Conservation (phyloP, 2,113 vertebrate species). For the Rhipidura dahli region DNA sequence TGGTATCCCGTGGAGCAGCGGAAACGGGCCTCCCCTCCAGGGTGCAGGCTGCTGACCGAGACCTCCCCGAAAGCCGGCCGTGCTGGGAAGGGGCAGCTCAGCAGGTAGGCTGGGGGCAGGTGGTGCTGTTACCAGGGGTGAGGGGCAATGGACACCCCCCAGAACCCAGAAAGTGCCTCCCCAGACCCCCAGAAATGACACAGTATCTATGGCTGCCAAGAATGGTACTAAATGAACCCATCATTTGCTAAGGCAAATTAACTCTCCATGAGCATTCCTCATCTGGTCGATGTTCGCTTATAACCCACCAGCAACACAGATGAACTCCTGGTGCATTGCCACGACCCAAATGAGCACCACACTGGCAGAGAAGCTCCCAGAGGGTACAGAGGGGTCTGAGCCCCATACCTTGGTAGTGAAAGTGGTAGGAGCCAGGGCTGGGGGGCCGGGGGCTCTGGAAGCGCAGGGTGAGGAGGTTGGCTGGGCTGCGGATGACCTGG, state of each 20-base stretch:
- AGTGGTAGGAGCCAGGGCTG: conserved; percentile 78
- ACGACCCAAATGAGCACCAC: neutral
- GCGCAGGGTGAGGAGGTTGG: conserved; percentile 85
- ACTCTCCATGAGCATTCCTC: neutral
- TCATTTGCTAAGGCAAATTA: conserved; percentile 64
- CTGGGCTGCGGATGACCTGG: conserved; percentile 89
- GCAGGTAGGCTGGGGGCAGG: conserved; percentile 78
- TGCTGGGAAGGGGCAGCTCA: conserved; percentile 87
- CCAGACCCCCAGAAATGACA: neutral
- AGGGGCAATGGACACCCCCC: too few species aligned
- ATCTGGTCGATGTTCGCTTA: neutral
- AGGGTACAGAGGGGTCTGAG: neutral
- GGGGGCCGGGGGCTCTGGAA: conserved; percentile 80
- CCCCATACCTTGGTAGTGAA: conserved; percentile 87
- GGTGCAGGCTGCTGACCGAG: conserved; percentile 89
- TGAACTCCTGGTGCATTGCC: neutral
- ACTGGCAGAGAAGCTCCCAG: neutral
- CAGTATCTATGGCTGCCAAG: neutral
- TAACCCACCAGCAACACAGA: neutral
- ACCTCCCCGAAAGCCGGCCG: conserved; percentile 85
- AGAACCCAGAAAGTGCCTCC: neutral
- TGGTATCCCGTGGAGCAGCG: conserved; percentile 86
- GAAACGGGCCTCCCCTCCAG: conserved; percentile 86
- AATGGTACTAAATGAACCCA: conserved; percentile 13
- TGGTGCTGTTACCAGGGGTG: rapidly evolving